Conservation (phyloP, 2,113 vertebrate species). For the Prochilodus magdalenae region DNA sequence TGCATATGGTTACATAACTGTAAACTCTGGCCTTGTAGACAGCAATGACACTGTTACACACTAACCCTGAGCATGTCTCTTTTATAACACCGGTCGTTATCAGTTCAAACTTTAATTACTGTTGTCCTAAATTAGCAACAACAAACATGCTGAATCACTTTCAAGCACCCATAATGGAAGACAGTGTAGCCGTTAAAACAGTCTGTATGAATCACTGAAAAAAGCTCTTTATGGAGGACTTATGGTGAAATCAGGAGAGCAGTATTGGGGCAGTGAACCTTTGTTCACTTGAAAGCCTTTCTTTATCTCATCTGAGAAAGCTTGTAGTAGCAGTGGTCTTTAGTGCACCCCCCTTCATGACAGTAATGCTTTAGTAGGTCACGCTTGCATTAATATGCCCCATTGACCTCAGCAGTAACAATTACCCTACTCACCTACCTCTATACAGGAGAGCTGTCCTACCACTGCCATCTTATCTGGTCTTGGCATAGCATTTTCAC, state of each 20-base stretch:
- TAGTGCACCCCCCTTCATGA: neutral
- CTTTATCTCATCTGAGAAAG: neutral
- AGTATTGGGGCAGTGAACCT: neutral
- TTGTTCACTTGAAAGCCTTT: neutral
- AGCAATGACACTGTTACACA: neutral
- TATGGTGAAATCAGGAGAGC: neutral
- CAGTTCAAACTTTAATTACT: neutral
- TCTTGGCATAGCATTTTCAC: neutral
- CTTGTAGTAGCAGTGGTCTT: slow-evolving; percentile 1
- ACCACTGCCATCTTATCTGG: neutral
- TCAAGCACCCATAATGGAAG: no score
- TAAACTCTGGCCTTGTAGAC: neutral
- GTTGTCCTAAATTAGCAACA: neutral
- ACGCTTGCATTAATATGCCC: neutral
- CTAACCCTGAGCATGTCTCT: neutral
- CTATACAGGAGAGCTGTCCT: neutral
- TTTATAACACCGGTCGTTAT: neutral
- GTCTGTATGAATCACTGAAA: neutral
- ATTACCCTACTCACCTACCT: neutral
- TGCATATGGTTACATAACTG: neutral
- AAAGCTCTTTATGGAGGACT: neutral
- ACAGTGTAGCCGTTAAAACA: no score
- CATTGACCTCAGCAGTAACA: neutral
- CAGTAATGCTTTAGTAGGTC: neutral
- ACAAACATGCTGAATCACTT: neutral